phyloP scores from a whole-genome alignment of 2,113 vertebrate genomes.

The Bungarus multicinctus region DNA sequence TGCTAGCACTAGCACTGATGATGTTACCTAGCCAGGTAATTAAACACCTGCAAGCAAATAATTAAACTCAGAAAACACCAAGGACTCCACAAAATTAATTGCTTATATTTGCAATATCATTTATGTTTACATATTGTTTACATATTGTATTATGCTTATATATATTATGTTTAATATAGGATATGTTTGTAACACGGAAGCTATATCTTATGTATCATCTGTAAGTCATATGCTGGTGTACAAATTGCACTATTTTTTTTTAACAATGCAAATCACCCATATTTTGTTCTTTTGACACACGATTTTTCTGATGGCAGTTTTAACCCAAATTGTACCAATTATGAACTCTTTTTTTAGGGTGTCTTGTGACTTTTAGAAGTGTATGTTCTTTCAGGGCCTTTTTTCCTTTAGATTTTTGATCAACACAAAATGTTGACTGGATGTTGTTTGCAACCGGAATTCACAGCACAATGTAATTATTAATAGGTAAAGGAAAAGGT shows the following conservation, averaged over 20 bases:
- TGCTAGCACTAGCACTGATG: not conserved
- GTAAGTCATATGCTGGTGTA: not conserved
- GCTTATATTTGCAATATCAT: not conserved
- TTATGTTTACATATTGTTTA: not conserved
- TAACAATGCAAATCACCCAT: not conserved
- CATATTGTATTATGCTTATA: not conserved
- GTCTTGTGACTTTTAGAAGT: not conserved
- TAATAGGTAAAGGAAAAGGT: not conserved
- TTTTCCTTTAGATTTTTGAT: not conserved
- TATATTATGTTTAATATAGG: not conserved
- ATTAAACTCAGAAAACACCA: not conserved
- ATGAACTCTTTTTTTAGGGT: not conserved
- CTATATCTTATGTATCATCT: not conserved
- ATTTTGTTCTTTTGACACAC: not conserved
- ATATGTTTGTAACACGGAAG: not conserved
- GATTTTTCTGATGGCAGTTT: not conserved
- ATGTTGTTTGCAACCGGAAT: not conserved
- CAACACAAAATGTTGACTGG: not conserved
- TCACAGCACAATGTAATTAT: not conserved
- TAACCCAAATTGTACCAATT: not conserved
- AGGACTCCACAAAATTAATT: not conserved
- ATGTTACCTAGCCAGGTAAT: not conserved
- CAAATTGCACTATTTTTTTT: not conserved
- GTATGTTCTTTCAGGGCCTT: not conserved
- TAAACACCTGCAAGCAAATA: not conserved